A percentile compares a stretch with the other conserved stretches of the same genome.
phyloP scores from a whole-genome alignment of 2,113 vertebrate genomes.

The Salvelinus fontinalis region DNA sequence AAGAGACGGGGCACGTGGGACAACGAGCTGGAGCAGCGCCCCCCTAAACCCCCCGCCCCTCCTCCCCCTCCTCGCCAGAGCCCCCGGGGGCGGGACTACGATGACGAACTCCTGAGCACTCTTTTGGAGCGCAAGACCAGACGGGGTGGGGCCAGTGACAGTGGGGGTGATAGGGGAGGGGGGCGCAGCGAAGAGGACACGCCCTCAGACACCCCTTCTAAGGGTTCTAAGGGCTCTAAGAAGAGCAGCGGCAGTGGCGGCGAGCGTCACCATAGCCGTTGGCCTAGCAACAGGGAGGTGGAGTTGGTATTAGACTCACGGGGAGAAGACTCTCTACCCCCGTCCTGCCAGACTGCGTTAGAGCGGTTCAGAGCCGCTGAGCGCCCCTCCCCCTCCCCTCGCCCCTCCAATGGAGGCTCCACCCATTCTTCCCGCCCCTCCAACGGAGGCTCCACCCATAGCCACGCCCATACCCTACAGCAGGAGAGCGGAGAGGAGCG shows the following conservation, averaged over 20 bases:
- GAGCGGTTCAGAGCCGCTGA: conserved; percentile 72
- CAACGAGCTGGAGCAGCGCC: conserved; percentile 49
- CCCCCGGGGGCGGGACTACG: conserved; percentile 78
- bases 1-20: conserved; percentile 78
- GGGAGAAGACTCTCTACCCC: conserved; percentile 76
- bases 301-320: conserved; percentile 14
- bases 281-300: conserved; percentile 56
- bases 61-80: conserved; percentile 58
- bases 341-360: conserved; percentile 69
- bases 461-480: conserved; percentile 67
- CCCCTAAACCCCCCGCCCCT: conserved; percentile 4
- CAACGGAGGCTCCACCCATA: conserved; percentile 55
- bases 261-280: conserved; percentile 57
- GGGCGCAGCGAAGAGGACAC: conserved; percentile 47
- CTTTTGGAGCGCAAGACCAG: conserved; percentile 84
- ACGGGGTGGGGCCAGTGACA: conserved; percentile 45
- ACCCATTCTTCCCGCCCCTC: conserved; percentile 60
- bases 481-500: conserved; percentile 83
- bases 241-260: conserved; percentile 66
- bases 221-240: conserved; percentile 70
- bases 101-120: conserved; percentile 80
- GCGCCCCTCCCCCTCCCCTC: conserved; percentile 54
- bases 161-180: conserved; percentile 44
- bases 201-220: conserved; percentile 79
- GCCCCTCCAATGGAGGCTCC: conserved; percentile 36